Percentiles rank a stretch among this genome's conserved stretches.
These are phyloP conservation scores for Diadumene lineata DNA, from an alignment of 92 coral and sea anemone genomes.

Conservation along the genomic window DNA sequence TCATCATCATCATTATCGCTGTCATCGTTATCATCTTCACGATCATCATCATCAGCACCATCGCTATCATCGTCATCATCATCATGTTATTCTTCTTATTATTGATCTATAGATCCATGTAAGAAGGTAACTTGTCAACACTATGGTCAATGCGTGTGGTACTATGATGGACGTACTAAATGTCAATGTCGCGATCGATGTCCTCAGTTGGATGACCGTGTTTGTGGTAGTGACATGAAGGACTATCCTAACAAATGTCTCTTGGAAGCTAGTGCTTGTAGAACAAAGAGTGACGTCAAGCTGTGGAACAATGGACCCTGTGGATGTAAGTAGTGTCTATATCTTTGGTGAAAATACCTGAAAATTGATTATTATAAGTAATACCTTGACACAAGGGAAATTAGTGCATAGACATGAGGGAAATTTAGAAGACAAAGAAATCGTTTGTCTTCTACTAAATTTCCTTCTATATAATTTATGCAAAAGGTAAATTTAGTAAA, in stretches of 20 bases:
- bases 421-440: no score
- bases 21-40: no score
- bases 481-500: no score
- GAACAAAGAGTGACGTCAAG: constrained; percentile 50
- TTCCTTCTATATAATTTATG: no score
- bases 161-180: constrained; percentile 70
- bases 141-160: constrained; percentile 84
- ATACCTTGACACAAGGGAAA: no score
- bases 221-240: constrained; percentile 87
- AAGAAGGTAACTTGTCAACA: constrained; percentile 69
- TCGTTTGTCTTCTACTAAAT: no score
- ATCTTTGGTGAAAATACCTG: no score
- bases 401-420: no score
- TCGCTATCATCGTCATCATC: no score
- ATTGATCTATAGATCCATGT: constrained; percentile 72
- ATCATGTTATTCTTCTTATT: background rate
- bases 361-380: no score
- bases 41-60: no score
- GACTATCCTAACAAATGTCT: constrained; percentile 86
- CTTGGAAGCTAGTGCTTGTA: constrained; percentile 79
- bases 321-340: constrained; percentile 78
- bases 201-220: constrained; percentile 71
- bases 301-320: constrained; percentile 69
- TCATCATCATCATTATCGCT: no score
- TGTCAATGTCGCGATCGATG: constrained; percentile 80